Evolutionary conservation across 92 coral and sea anemone species (phyloP), one percentile per base, ranked within the genome.

Genomic region (Siderastrea siderea): DNA sequence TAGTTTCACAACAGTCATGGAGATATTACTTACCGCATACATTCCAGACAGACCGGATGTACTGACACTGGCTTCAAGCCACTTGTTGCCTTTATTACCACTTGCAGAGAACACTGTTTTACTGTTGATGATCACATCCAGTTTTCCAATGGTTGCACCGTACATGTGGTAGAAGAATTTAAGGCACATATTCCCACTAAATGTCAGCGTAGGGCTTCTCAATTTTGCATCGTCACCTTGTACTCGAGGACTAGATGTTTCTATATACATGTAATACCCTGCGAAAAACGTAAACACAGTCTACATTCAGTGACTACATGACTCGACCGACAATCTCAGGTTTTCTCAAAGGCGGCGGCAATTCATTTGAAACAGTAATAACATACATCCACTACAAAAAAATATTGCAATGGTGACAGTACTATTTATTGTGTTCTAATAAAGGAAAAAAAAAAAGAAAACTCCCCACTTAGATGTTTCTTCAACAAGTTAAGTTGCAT

Each of bases 221-320:
- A 90, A 68, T 7, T 58, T 64, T 1, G 93, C 93, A 0, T 52
- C 43, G 17, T 90, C 86, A 14, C 80, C 84, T 52, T n/a, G 43
- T 15, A 5, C 3, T 65, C 93, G 81, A 16, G 93, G 93, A 46
- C 44, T 26, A 43, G 85, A 84, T 13, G 93, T 77, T 52, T 90
- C 93, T 16, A 71, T 66, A 69, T 90, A 90, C 79, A 84, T 46
- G 74, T 84, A 90, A 72, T 83, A 84, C 51, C 93, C 93, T 84
- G 12, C 10, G 46, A 71, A 71, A 6, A 71, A 0, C 66, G 38
- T 26, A 26, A 26, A 26, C 38, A 26, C 38, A 26, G 38, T 26
- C 38, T 26, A 26, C 38, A 26, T 26, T 26, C 38, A 26, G 38
- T 26, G 38, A 26, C 38, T 26, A 26, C 38, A 26, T 26, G 38